Evolutionary conservation across 2,113 vertebrate genomes (phyloP).

Genomic region (Cryptomyrus ogoouensis): DNA sequence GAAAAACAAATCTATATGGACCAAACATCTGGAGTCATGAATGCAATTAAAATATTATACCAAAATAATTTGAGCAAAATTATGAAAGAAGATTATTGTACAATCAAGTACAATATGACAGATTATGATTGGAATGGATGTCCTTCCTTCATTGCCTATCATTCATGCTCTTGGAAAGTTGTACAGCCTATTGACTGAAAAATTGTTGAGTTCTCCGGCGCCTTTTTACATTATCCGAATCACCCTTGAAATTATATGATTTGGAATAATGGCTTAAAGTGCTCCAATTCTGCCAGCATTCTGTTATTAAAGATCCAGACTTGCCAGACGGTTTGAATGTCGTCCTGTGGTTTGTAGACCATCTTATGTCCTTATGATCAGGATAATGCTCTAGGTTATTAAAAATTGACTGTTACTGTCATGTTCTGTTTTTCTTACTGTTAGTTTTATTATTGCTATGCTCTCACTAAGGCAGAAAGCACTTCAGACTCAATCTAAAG

Average conservation of each 20-base stretch:
- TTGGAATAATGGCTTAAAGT: background rate
- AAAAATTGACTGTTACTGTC: background rate
- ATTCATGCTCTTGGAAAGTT: background rate
- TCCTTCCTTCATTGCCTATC: background rate
- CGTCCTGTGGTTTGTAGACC: background rate
- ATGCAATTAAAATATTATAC: background rate
- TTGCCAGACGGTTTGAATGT: background rate
- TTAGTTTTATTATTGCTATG: background rate
- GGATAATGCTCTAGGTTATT: background rate
- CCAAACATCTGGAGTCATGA: background rate
- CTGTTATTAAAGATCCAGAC: background rate
- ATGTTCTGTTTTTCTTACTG: background rate
- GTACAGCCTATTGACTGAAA: background rate
- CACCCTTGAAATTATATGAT: background rate
- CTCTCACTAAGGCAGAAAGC: background rate
- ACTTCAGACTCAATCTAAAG: background rate
- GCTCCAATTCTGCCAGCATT: constrained; percentile 3
- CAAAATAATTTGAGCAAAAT: background rate
- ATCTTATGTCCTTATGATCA: background rate
- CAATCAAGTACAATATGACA: background rate
- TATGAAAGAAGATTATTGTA: background rate
- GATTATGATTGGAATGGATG: background rate
- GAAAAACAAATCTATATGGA: background rate
- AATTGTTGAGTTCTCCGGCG: background rate
- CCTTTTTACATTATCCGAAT: constrained; percentile 8